Percentiles rank a stretch among this genome's conserved stretches.
phyloP scores from a whole-genome alignment of 2,888 invertebrate species.

The Nezara viridula region DNA sequence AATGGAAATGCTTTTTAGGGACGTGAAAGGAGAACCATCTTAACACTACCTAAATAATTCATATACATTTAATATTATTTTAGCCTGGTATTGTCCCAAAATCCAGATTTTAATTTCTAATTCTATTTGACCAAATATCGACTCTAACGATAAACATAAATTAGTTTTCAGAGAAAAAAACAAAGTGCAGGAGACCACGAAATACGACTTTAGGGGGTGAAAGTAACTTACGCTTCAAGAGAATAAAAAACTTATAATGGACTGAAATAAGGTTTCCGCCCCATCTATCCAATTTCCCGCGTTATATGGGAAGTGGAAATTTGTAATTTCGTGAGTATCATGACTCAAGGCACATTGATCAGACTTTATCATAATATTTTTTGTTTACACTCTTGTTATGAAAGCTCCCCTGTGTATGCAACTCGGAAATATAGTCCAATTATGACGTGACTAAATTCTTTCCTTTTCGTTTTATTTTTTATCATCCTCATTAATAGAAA shows the following conservation, averaged over 20 bases:
- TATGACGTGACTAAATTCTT: too few relatives aligned
- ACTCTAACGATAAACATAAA: not conserved
- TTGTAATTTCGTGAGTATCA: slow-evolving; percentile 15
- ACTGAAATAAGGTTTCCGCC: not conserved
- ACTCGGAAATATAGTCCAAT: not conserved
- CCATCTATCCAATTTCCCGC: not conserved
- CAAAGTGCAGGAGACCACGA: not conserved
- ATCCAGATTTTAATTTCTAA: not conserved
- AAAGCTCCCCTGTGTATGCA: not conserved
- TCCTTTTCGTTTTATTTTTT: too few relatives aligned
- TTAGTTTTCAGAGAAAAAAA: not conserved
- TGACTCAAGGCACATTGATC: slow-evolving; percentile 6
- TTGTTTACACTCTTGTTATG: not conserved
- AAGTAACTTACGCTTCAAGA: not conserved
- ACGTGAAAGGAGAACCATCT: too few relatives aligned
- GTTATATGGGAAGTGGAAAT: slow-evolving; percentile 1
- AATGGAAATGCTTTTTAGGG: too few relatives aligned
- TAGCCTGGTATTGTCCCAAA: too few relatives aligned
- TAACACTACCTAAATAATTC: too few relatives aligned
- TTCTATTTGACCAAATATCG: not conserved
- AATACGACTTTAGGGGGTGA: not conserved
- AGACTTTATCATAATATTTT: slow-evolving; percentile 13
- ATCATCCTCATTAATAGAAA: too few relatives aligned
- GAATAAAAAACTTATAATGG: slow-evolving; percentile 18
- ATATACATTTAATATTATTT: too few relatives aligned